These are phyloP conservation scores for Cheirogaleus medius DNA, from an alignment of 2,113 vertebrate genomes.

Conservation along the genomic window DNA sequence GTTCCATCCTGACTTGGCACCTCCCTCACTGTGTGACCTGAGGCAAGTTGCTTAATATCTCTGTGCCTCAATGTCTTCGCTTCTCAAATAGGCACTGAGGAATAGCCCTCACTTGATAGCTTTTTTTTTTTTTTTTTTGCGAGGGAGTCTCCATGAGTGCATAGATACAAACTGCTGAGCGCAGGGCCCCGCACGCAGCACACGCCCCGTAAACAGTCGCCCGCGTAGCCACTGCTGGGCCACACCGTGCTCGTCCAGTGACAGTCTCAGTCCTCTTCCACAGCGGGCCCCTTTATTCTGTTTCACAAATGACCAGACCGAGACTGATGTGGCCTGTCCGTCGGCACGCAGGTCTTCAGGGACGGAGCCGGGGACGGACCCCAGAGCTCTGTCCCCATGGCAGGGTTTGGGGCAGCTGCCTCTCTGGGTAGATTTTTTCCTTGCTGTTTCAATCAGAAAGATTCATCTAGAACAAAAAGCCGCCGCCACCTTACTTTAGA, in stretches of 20 bases:
- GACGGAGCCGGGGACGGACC: accelerated
- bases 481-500: accelerated
- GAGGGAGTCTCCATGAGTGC: not conserved
- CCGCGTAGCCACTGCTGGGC: accelerated
- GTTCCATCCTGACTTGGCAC: not conserved
- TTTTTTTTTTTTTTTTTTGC: no score
- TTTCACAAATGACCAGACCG: accelerated
- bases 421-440: not conserved
- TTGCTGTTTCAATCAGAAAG: not conserved
- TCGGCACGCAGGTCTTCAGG: accelerated
- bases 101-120: accelerated
- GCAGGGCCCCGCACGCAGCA: accelerated
- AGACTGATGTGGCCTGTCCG: accelerated
- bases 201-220: accelerated
- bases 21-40: not conserved
- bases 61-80: not conserved
- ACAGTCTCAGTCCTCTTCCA: not conserved
- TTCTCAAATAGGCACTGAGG: not conserved
- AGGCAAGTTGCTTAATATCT: not conserved
- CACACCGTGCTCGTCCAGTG: not conserved
- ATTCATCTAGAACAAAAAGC: not conserved
- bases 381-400: accelerated
- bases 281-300: accelerated
- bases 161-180: accelerated
- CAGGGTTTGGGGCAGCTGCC: accelerated